Evolutionary conservation across 2,888 invertebrate species (phyloP).

Genomic region (Chrysolina oricalcia): DNA sequence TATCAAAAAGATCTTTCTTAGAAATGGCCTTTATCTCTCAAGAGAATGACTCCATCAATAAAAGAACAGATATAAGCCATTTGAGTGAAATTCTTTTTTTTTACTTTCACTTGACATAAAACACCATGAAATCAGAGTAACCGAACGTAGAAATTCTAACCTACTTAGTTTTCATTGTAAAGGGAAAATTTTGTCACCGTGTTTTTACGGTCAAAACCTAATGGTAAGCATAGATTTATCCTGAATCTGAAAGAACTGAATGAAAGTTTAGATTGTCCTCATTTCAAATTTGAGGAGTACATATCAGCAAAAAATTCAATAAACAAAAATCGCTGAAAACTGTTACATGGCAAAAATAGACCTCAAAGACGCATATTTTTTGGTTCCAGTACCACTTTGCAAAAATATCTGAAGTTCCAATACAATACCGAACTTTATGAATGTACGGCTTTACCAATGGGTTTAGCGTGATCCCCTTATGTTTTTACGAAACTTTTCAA

Average conservation of each 20-base stretch:
- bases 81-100: too few relatives aligned
- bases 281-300: slow-evolving; percentile 11
- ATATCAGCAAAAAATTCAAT: not conserved
- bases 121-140: too few relatives aligned
- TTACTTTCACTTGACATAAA: too few relatives aligned
- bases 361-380: slow-evolving; percentile 22
- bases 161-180: not conserved
- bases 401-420: not conserved
- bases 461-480: not conserved
- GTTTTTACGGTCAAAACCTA: not conserved
- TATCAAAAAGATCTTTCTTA: too few relatives aligned
- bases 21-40: too few relatives aligned
- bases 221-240: not conserved
- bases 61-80: too few relatives aligned
- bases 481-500: not conserved
- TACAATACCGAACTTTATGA: not conserved
- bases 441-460: not conserved
- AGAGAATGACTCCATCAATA: too few relatives aligned
- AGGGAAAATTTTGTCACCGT: not conserved
- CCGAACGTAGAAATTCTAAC: too few relatives aligned
- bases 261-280: not conserved
- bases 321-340: not conserved
- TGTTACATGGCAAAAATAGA: slow-evolving; percentile 6
- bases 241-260: slow-evolving; percentile 19
- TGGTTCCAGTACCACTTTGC: not conserved